Conservation (phyloP, 2,797 vertebrate genomes). For the Betta splendens region DNA sequence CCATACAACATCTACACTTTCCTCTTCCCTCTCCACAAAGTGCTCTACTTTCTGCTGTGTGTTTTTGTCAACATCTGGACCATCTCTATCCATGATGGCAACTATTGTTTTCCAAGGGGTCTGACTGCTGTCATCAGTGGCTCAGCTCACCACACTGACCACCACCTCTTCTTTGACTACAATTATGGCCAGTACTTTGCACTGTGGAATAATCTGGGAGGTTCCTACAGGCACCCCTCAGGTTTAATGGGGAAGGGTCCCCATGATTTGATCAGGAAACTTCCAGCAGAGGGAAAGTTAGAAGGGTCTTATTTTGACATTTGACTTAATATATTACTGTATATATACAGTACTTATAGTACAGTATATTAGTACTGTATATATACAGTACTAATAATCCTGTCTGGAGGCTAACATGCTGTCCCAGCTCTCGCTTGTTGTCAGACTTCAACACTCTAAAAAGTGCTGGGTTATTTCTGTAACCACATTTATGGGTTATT, state of each 20-base stretch:
- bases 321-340: too few species aligned
- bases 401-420: too few species aligned
- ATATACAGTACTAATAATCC: too few species aligned
- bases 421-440: too few species aligned
- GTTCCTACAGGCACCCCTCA: constrained; percentile 92
- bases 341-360: too few species aligned
- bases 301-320: too few species aligned
- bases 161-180: constrained; percentile 95
- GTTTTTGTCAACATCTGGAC: constrained; percentile 97
- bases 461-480: too few species aligned
- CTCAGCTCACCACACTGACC: constrained; percentile 95
- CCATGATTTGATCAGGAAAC: constrained; percentile 81
- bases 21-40: constrained; percentile 95
- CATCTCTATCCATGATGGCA: constrained; percentile 95
- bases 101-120: constrained; percentile 87
- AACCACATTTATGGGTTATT: too few species aligned
- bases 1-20: constrained; percentile 98
- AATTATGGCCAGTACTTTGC: constrained; percentile 99
- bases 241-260: constrained; percentile 91
- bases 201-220: constrained; percentile 93
- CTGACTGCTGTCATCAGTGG: constrained; percentile 88
- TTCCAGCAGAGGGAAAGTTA: constrained; percentile 76
- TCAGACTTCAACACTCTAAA: too few species aligned
- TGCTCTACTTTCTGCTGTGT: constrained; percentile 92
- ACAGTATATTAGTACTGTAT: too few species aligned